Evolutionary conservation across 2,888 invertebrate genomes (phyloP).

Genomic region (Ophion costatus): DNA sequence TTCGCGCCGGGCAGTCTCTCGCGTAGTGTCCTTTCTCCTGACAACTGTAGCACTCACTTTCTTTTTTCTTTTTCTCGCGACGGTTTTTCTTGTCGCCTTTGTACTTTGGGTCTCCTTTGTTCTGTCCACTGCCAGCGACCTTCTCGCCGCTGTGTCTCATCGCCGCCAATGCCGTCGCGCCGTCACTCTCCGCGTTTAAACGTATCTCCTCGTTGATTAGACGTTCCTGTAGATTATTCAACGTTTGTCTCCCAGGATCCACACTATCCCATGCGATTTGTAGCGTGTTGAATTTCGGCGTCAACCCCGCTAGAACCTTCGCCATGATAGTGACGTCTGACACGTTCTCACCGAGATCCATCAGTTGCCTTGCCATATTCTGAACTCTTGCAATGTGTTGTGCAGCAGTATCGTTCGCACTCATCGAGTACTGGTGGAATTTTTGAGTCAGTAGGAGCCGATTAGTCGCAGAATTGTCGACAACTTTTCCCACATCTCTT

Average conservation of each 20-base stretch:
- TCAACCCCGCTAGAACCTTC: slow-evolving; percentile 68
- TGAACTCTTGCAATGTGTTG: slow-evolving; percentile 1
- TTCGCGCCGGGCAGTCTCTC: slow-evolving; percentile 44
- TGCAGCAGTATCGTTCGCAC: neutral
- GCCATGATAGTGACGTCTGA: slow-evolving; percentile 64
- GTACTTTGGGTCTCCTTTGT: neutral
- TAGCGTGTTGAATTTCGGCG: slow-evolving; percentile 62
- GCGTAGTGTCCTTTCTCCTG: slow-evolving; percentile 59
- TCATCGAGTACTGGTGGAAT: slow-evolving; percentile 1
- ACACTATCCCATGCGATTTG: slow-evolving; percentile 68
- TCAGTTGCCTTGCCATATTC: neutral
- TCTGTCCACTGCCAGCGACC: neutral
- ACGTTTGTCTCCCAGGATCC: slow-evolving; percentile 56
- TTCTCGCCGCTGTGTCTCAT: slow-evolving; percentile 23
- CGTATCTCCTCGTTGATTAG: slow-evolving; percentile 65
- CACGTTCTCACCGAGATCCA: slow-evolving; percentile 1
- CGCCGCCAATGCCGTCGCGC: slow-evolving; percentile 47
- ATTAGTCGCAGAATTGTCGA: neutral
- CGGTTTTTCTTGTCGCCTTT: slow-evolving; percentile 10
- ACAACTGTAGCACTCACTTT: slow-evolving; percentile 65
- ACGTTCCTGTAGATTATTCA: slow-evolving; percentile 63
- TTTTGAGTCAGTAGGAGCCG: slow-evolving; percentile 3
- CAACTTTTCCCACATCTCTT: slow-evolving; percentile 12
- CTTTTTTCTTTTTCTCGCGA: slow-evolving; percentile 19
- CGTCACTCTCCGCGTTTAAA: slow-evolving; percentile 42